phyloP scores from a whole-genome alignment of 2,113 vertebrate species.

The Danionella cerebrum region DNA sequence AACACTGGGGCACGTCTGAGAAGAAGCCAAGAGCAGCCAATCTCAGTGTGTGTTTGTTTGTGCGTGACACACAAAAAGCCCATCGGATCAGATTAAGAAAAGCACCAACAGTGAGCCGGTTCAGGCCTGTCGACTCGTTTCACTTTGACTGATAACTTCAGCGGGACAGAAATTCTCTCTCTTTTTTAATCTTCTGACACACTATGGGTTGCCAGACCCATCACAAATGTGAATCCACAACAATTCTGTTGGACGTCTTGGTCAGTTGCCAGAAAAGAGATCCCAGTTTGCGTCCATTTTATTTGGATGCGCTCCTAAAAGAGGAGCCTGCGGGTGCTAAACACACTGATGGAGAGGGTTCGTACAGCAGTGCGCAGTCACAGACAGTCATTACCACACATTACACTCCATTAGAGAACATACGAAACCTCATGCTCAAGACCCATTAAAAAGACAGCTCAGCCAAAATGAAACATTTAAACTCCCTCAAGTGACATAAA shows the following conservation, averaged over 20 bases:
- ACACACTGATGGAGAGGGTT: background rate
- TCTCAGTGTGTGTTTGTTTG: background rate
- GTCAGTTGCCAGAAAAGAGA: background rate
- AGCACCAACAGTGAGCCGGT: background rate
- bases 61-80: slow-evolving; percentile 17
- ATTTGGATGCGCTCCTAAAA: slow-evolving; percentile 12
- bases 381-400: too few species aligned
- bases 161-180: background rate
- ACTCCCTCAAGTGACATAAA: too few species aligned
- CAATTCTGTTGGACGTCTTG: slow-evolving; percentile 3
- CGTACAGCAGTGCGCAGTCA: background rate
- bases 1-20: background rate
- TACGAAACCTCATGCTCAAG: too few species aligned
- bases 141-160: background rate
- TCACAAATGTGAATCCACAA: background rate
- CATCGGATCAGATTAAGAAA: slow-evolving; percentile 25
- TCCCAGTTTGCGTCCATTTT: background rate
- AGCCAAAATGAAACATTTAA: too few species aligned
- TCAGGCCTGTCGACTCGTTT: background rate
- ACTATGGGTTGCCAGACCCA: background rate
- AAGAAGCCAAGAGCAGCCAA: background rate
- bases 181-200: background rate
- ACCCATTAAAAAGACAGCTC: too few species aligned
- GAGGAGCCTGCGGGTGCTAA: background rate
- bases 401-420: background rate